phyloP scores from a whole-genome alignment of 2,888 invertebrate genomes.

The Drosophila hamatofila region DNA sequence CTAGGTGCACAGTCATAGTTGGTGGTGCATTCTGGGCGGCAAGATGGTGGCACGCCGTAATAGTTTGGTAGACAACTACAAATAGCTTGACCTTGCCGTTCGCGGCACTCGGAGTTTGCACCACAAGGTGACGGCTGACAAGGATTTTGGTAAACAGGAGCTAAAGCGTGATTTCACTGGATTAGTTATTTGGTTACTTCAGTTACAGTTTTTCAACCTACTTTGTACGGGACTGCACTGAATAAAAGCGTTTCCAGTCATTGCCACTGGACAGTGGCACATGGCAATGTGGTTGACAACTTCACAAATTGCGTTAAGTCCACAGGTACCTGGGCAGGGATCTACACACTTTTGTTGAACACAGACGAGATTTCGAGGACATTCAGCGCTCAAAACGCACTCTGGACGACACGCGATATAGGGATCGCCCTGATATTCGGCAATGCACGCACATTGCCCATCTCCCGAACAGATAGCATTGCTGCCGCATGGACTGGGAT shows the following conservation, averaged over 20 bases:
- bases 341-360: slow-evolving; percentile 89
- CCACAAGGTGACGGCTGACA: slow-evolving; percentile 91
- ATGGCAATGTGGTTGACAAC: slow-evolving; percentile 90
- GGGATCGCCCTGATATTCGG: slow-evolving; percentile 91
- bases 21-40: slow-evolving; percentile 92
- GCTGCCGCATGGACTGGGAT: slow-evolving; percentile 92
- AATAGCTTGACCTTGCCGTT: slow-evolving; percentile 90
- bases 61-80: slow-evolving; percentile 91
- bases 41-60: slow-evolving; percentile 91
- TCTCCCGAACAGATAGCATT: slow-evolving; percentile 90
- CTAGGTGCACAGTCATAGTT: slow-evolving; percentile 91
- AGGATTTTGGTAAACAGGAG: slow-evolving; percentile 87
- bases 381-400: slow-evolving; percentile 90
- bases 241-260: slow-evolving; percentile 90
- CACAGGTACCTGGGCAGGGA: slow-evolving; percentile 91
- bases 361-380: slow-evolving; percentile 89
- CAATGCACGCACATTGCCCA: slow-evolving; percentile 88
- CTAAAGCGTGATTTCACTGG: slow-evolving; percentile 20
- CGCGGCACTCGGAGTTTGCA: slow-evolving; percentile 91
- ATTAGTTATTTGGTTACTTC: slow-evolving; percentile 13
- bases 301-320: slow-evolving; percentile 89
- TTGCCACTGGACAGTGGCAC: slow-evolving; percentile 89
- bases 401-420: slow-evolving; percentile 90
- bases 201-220: slow-evolving; percentile 47
- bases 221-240: slow-evolving; percentile 85